Evolutionary conservation across 2,797 vertebrate genomes (phyloP), one percentile per base, ranked within the genome.

Genomic region (Sebastes hubbsi): DNA sequence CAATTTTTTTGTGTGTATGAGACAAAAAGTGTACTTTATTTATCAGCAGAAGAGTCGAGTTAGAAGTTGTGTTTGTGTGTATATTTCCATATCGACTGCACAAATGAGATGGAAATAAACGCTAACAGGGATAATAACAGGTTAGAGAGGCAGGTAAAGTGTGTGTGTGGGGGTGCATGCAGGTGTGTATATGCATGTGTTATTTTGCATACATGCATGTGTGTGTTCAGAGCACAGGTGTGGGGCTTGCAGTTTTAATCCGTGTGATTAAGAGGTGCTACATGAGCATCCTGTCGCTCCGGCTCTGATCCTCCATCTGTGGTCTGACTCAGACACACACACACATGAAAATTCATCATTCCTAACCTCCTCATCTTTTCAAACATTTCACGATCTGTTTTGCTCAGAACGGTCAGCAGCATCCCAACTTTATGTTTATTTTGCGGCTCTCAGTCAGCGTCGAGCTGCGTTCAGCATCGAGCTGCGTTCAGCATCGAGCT

Each of bases 211-310:
- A 56, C 24, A 54, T 64, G 64, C 58, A 60, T n/a, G 38, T 38
- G 58, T 64, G 62, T 49, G 34, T 46, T 69, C 52, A 24, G 82
- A 61, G 84, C 82, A 82, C 91, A 94, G 90, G 92, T 94, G 93
- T 90, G 72, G 58, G 69, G 81, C 81, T 85, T 83, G 80, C 91
- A 80, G 74, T 86, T 91, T 90, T 89, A 90, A 90, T 93, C 92
- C 84, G 3, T 87, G 87, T 93, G 93, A 94, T 93, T 90, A 92
- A 89, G 93, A 94, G 93, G 93, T 94, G 91, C 88, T 87, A 92
- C 88, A 90, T 94, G 91, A 93, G 91, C 92, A 89, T 95, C 91
- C 89, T 94, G 92, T 90, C 69, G 71, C 83, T 85, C 42, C 86
- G 2, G 80, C 81, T 89, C 88, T 85, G 83, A 91, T 89, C 78